Conservation (phyloP, 2,113 vertebrate species). For the Myiagra hebetior region DNA sequence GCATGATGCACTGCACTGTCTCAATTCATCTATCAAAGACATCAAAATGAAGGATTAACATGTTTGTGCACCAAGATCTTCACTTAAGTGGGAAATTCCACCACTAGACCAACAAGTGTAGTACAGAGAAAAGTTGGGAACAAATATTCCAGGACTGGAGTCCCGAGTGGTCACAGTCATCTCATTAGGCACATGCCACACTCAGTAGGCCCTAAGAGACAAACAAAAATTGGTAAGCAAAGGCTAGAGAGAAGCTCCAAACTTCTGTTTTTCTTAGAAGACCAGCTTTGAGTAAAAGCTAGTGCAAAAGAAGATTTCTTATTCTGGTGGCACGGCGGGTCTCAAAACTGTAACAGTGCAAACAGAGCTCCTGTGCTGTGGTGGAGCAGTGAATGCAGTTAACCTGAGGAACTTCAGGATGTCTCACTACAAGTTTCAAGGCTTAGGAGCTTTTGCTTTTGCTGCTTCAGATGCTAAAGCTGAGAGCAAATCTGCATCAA, state of each 20-base stretch:
- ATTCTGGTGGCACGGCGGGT: neutral
- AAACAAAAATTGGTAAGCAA: neutral
- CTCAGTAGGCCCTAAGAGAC: neutral
- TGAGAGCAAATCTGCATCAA: neutral
- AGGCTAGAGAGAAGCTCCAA: neutral
- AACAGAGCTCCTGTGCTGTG: neutral
- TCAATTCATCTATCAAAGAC: neutral
- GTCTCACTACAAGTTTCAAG: neutral
- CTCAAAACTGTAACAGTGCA: neutral
- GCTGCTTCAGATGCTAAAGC: neutral
- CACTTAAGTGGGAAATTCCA: neutral
- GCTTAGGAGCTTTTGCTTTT: neutral
- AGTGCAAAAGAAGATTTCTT: neutral
- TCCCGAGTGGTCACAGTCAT: neutral
- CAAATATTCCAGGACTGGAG: neutral
- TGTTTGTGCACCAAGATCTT: neutral
- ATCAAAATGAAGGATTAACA: slow-evolving; percentile 2
- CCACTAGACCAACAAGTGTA: neutral
- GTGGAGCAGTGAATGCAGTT: neutral
- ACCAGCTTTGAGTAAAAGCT: neutral
- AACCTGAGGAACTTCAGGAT: neutral
- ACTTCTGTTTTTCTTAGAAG: neutral
- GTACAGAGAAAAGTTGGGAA: neutral
- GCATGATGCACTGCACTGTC: neutral
- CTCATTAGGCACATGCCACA: neutral